These are phyloP conservation scores for Torymus aiolomorphi DNA, from an alignment of 2,888 invertebrate genomes.

Conservation along the genomic window DNA sequence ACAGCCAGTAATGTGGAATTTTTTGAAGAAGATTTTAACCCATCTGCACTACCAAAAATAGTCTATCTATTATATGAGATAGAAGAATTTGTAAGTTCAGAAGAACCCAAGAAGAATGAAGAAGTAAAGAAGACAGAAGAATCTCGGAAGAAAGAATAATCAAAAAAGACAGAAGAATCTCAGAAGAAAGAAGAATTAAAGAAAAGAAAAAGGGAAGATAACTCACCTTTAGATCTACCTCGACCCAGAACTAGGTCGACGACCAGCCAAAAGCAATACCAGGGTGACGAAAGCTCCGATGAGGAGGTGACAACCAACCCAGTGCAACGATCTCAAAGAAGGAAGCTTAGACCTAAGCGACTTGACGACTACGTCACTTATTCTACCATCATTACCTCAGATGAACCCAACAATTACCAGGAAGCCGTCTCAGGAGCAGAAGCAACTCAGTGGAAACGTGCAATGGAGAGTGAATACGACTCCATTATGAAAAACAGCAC, in stretches of 20 bases:
- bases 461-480: background rate
- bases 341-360: background rate
- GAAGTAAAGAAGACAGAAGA: no score
- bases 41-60: no score
- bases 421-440: background rate
- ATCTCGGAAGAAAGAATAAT: no score
- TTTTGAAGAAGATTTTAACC: no score
- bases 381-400: background rate
- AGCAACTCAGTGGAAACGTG: background rate
- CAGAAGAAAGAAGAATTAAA: no score
- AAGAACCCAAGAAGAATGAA: no score
- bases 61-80: background rate
- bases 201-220: no score
- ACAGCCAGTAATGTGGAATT: conserved; percentile 13
- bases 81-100: no score
- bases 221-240: no score
- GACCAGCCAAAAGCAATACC: no score
- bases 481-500: conserved; percentile 3
- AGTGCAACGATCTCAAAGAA: background rate
- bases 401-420: background rate
- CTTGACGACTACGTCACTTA: background rate
- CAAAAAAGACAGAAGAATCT: no score
- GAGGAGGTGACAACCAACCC: background rate
- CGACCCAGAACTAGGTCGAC: no score
- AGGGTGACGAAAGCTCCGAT: background rate